These are phyloP conservation scores for Sebastolobus altivelis DNA, from an alignment of 2,797 vertebrate genomes.

Conservation along the genomic window DNA sequence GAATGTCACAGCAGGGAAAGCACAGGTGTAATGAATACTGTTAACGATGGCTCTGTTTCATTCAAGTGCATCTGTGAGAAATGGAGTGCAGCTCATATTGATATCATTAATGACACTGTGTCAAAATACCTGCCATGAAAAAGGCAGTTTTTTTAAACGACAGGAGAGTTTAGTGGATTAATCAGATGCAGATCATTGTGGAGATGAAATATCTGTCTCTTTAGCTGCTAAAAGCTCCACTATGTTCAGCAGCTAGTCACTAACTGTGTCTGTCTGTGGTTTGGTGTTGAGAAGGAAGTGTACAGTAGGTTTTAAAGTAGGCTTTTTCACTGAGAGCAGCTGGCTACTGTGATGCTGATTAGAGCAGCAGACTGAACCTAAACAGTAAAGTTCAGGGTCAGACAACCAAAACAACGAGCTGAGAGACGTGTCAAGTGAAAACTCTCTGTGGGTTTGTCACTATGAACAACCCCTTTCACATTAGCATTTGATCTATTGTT, in stretches of 20 bases:
- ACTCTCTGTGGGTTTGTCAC: background rate
- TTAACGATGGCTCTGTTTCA: background rate
- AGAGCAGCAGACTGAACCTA: background rate
- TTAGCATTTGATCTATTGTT: background rate
- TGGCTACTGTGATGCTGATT: background rate
- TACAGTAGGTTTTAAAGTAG: background rate
- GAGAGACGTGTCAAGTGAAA: background rate
- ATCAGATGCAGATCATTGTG: background rate
- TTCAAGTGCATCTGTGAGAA: background rate
- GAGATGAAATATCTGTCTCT: background rate
- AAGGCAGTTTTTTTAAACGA: background rate
- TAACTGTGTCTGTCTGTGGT: background rate
- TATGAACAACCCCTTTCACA: background rate
- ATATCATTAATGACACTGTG: background rate
- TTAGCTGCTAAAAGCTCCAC: background rate
- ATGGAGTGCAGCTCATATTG: background rate
- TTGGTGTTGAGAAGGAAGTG: background rate
- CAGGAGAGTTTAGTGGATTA: background rate
- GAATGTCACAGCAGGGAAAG: background rate
- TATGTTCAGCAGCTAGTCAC: background rate
- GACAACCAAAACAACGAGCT: slow-evolving; percentile 17
- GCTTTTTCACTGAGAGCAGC: background rate
- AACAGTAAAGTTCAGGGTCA: background rate
- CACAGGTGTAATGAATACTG: background rate
- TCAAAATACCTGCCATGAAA: background rate